These are phyloP conservation scores for Zeus faber DNA, from an alignment of 2,113 vertebrate species.

Conservation along the genomic window DNA sequence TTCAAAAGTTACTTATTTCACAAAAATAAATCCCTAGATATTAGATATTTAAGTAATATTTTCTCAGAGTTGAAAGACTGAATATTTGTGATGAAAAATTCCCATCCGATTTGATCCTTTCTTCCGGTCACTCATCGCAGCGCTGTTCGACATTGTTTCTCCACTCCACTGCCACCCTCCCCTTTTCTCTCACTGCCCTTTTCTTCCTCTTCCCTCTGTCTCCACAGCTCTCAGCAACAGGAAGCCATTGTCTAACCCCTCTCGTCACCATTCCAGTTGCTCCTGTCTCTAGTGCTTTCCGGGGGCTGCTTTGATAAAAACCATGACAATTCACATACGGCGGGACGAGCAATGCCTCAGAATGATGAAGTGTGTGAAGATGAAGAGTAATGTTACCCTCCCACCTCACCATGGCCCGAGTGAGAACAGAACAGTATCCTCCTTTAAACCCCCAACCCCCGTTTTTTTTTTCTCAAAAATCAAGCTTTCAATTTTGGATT, in stretches of 20 bases:
- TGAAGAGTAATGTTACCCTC: slow-evolving; percentile 42
- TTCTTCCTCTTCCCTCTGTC: slow-evolving; percentile 29
- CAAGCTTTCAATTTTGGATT: slow-evolving; percentile 59
- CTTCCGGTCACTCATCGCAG: no score
- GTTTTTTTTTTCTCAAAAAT: slow-evolving; percentile 34
- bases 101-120: no score
- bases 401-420: slow-evolving; percentile 39
- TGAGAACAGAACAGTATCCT: slow-evolving; percentile 47
- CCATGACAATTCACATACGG: slow-evolving; percentile 46
- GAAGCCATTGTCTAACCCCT: slow-evolving; percentile 60
- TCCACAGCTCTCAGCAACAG: slow-evolving; percentile 37
- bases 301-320: slow-evolving; percentile 46
- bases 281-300: slow-evolving; percentile 37
- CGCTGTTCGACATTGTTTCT: no score
- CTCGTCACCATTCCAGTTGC: slow-evolving; percentile 55
- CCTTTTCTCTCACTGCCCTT: slow-evolving; percentile 13
- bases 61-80: no score
- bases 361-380: slow-evolving; percentile 57
- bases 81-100: no score
- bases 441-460: slow-evolving; percentile 38
- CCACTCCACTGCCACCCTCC: slow-evolving; percentile 31
- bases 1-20: no score
- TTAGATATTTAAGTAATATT: no score
- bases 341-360: slow-evolving; percentile 40
- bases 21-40: no score